phyloP scores from a whole-genome alignment of 2,888 invertebrate genomes.

The Idaea aversata region DNA sequence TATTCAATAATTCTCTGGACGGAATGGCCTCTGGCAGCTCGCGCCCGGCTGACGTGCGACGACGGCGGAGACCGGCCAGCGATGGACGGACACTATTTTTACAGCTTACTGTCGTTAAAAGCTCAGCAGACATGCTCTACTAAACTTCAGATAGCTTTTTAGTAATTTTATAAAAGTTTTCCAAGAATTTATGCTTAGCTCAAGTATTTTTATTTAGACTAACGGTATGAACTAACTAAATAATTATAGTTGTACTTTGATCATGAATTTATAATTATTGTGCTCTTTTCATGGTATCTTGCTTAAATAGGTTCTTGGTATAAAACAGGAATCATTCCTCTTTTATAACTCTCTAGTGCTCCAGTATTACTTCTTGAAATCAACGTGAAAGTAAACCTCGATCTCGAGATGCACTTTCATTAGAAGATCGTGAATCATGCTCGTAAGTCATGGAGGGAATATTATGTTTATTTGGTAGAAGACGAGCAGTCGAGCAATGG shows the following conservation, averaged over 20 bases:
- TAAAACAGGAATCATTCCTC: no score
- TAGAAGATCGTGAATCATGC: background rate
- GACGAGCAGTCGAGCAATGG: constrained; percentile 38
- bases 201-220: background rate
- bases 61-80: background rate
- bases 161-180: background rate
- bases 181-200: background rate
- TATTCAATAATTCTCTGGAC: constrained; percentile 4
- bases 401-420: background rate
- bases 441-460: constrained; percentile 12
- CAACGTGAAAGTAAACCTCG: background rate
- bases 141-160: background rate
- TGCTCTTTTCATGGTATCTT: no score
- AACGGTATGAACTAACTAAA: background rate
- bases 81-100: background rate
- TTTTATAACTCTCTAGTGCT: no score
- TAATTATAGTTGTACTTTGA: background rate
- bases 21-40: background rate
- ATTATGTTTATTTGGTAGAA: constrained; percentile 25
- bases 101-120: background rate
- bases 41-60: background rate
- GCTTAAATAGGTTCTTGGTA: no score
- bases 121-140: background rate
- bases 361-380: no score
- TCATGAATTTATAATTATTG: no score